Base-by-base conservation (phyloP, 2,888 invertebrate genomes). In the Dermolepida albohirtum region DNA sequence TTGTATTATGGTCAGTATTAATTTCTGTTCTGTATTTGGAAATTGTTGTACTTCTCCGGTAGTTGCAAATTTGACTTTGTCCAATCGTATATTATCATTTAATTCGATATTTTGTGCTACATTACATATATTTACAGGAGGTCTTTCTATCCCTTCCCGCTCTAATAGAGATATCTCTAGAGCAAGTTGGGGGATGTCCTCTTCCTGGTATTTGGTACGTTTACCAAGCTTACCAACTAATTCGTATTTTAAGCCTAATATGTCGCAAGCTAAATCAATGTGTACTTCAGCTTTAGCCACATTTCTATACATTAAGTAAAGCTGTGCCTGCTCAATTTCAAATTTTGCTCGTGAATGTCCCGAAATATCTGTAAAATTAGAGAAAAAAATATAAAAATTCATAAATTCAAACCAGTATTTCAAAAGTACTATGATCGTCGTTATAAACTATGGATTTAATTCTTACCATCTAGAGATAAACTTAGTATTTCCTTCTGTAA, bases 161-260 rank as follows among this genome's bases (percentile, higher is more conserved):
- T 83, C 81, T 43, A 84, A 84, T 6, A 87, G 71, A 59, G 85
- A 83, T 55, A 94, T 88, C 74, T 89, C 87, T 0, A 97, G 81
- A 43, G 91, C 89, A 12, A 98, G 85, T 79, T 98, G 98, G 0
- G 98, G 90, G 52, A 95, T 82, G 39, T 91, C 87, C 49, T 89
- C 90, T 74, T 90, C 87, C 81, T 99, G 98, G 80, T 90, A 96
- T 76, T 91, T 92, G 7, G 98, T 98, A 71, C 98, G 88, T 80
- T 94, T 93, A 0, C 98, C 98, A 73, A 98, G 83, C 40, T 92
- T 89, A 74, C 96, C 94, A 85, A 85, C 80, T 4, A 96, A 86
- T 74, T 90, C 87, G 47, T 95, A 83, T 50, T 87, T 87, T 47
- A 97, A 81, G 5, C 90, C 89, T 29, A 92, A 85, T 44, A 88